Percentiles rank a stretch among this genome's conserved stretches.
Evolutionary conservation across 2,113 vertebrate species (phyloP).

Genomic region (Notothenia rossii): DNA sequence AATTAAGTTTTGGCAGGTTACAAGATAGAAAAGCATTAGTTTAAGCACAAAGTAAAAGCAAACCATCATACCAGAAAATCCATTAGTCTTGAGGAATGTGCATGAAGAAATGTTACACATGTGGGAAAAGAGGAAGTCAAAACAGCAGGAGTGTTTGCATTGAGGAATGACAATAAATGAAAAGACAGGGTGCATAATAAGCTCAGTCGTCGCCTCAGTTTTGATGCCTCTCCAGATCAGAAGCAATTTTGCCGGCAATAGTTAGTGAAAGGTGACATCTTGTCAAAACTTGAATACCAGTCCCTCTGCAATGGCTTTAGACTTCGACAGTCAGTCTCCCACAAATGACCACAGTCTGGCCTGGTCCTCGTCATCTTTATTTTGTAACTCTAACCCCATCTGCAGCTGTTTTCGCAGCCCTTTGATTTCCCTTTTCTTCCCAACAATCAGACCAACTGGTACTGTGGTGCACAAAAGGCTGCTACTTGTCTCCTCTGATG

Average conservation of each 20-base stretch:
- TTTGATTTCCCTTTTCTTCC: slow-evolving; percentile 75
- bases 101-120: not conserved
- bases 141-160: slow-evolving; percentile 36
- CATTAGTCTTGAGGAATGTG: not conserved
- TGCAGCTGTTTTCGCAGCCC: slow-evolving; percentile 79
- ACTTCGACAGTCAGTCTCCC: slow-evolving; percentile 71
- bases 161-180: slow-evolving; percentile 14
- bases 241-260: slow-evolving; percentile 35
- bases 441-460: slow-evolving; percentile 79
- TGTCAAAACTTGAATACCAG: slow-evolving; percentile 71
- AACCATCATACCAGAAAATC: not conserved
- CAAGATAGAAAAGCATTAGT: not conserved
- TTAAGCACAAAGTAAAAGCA: not conserved
- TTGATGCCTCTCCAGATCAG: slow-evolving; percentile 64
- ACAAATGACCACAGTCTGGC: slow-evolving; percentile 80
- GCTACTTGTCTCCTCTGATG: slow-evolving; percentile 77
- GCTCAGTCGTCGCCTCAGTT: slow-evolving; percentile 42
- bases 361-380: slow-evolving; percentile 79
- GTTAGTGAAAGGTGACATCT: slow-evolving; percentile 73
- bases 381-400: slow-evolving; percentile 77
- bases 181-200: slow-evolving; percentile 42
- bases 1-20: not conserved
- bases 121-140: slow-evolving; percentile 30
- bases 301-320: slow-evolving; percentile 65
- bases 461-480: slow-evolving; percentile 62